phyloP scores from a whole-genome alignment of 2,797 vertebrate genomes.

The Chloroceryle amazona region DNA sequence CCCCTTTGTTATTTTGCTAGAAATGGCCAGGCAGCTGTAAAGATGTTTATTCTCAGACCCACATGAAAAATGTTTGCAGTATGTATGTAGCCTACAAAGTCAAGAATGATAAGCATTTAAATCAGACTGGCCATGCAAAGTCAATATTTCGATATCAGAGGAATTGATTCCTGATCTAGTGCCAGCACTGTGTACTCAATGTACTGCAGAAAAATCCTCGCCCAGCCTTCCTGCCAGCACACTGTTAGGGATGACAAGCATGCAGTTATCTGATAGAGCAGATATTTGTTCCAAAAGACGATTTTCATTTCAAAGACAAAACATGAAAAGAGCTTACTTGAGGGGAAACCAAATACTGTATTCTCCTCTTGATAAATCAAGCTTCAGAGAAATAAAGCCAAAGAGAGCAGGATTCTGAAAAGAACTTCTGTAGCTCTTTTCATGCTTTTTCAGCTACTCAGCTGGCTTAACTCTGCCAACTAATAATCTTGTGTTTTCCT shows the following conservation, averaged over 20 bases:
- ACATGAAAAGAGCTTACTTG: conserved; percentile 74
- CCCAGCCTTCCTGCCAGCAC: conserved; percentile 68
- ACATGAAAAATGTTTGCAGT: conserved; percentile 53
- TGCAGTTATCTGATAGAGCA: conserved; percentile 70
- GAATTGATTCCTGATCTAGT: conserved; percentile 74
- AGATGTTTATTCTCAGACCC: conserved; percentile 31
- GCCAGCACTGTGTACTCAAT: conserved; percentile 68
- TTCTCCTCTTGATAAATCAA: conserved; percentile 73
- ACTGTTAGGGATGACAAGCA: conserved; percentile 64
- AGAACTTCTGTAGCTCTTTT: conserved; percentile 68
- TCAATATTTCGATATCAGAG: conserved; percentile 76
- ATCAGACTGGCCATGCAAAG: conserved; percentile 68
- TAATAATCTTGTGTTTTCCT: conserved; percentile 55
- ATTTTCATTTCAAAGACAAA: conserved; percentile 82
- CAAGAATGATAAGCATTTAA: conserved; percentile 74
- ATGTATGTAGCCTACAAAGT: conserved; percentile 58
- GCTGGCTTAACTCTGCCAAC: conserved; percentile 39
- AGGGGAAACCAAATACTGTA: conserved; percentile 72
- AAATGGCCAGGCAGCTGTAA: conserved; percentile 9
- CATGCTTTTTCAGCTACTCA: conserved; percentile 56
- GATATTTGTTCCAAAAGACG: conserved; percentile 70
- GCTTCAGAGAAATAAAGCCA: conserved; percentile 65
- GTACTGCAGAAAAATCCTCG: conserved; percentile 66
- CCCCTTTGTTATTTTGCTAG: conserved; percentile 47
- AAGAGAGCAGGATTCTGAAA: conserved; percentile 65